Evolutionary conservation across 53 echinoderm and acorn worm species (phyloP), one percentile per base, ranked within the genome.

Genomic region (Arbacia lixula): DNA sequence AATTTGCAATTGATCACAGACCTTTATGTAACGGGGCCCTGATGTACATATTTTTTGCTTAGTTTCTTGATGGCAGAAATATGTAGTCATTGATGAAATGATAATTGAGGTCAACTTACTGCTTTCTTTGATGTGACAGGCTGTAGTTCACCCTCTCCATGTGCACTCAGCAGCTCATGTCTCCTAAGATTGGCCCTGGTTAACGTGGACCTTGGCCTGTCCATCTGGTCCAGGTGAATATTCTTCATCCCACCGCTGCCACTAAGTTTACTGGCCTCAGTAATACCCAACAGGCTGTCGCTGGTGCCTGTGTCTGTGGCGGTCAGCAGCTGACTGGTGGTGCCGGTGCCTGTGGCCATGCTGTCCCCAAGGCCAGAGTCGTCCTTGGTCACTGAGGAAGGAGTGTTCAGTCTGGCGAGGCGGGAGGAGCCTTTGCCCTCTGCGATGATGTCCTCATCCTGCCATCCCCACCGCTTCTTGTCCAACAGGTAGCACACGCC

Each of bases 291-390:
- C 12, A 81, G 31, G 43, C 32, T 64, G 5, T 46, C 84, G 31
- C 77, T 71, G 4, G 72, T 63, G 37, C 42, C 57, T 35, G 39
- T 81, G 19, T 17, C 36, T 41, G 12, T 43, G 40, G 2, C 5
- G 11, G 60, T 88, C 77, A 24, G 83, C 53, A 72, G 66, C 68
- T 20, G 64, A 78, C 76, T 76, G 24, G 50, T 65, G n/a, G n/a
- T n/a, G 83, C 76, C 68, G 24, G 50, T 88, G 28, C 91, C 89
- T 3, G 71, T 81, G 9, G 72, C 22, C 22, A 84, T 57, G 72
- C 94, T 86, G 35, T 84, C 91, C 1, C 89, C 90, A 17, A 95
- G 30, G 20, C 94, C 94, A 0, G 94, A 94, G 38, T 94, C 94
- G 28, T 62, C 85, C 19, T 32, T 72, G 19, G 50, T 85, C 21